Base-by-base conservation (phyloP, 2,113 vertebrate species). In the Bos indicus region DNA sequence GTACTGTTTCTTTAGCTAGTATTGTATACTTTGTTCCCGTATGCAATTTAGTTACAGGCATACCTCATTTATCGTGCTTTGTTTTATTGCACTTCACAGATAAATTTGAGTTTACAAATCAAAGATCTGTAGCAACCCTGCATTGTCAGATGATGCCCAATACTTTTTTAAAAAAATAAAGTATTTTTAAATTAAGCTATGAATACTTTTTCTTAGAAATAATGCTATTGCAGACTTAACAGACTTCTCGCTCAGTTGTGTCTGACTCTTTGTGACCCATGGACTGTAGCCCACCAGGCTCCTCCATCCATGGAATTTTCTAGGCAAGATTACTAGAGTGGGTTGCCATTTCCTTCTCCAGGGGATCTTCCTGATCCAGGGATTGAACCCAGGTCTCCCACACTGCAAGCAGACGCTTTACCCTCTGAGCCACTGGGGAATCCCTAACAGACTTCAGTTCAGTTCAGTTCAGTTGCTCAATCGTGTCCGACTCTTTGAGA, bases 321-420 rank as follows among this genome's bases (percentile, higher is more conserved):
- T 36, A 71, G 4, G 9, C n/a, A 71, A 36, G 64, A 71, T 36
- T 71, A 36, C 64, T 36, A 2, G 19, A 36, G 19, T 71, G 64
- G 9, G 64, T 36, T 71, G 9, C 9, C 64, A 40, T 71, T 40
- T 71, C n/a, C 67, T 40, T 40, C 19, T 71, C 10, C 5, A 71
- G 9, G n/a, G n/a, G 19, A 71, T 40, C n/a, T 71, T 71, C 5
- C 10, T 36, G 19, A 71, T 71, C 19, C 67, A 71, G 67, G 19
- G 19, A 71, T 71, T 23, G 67, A 71, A 71, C 19, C 2, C 19
- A 21, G 19, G 67, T 71, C 67, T 40, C 67, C 10, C 10, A 21
- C 19, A 40, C n/a, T 40, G 19, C 0, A 0, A 21, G n/a, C 19
- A 71, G 9, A 71, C 0, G 2, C 67, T 71, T 71, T 23, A 71